Percentiles rank a stretch among this genome's conserved stretches.
Evolutionary conservation across 2,113 vertebrate genomes (phyloP).

Genomic region (Cervus canadensis): DNA sequence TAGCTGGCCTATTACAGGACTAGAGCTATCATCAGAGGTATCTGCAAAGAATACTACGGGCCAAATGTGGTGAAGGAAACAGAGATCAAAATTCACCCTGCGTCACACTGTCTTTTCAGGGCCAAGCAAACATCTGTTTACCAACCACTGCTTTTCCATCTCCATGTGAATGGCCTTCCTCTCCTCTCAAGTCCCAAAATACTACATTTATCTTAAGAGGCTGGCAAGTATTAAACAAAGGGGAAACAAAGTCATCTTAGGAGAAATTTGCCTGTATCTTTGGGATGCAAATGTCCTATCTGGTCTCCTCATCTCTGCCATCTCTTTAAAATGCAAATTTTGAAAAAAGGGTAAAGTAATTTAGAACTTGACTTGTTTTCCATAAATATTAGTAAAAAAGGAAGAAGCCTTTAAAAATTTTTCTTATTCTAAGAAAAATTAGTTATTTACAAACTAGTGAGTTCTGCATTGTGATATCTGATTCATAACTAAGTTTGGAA

Average conservation of each 20-base stretch:
- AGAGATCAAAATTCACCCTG: not conserved
- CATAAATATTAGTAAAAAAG: not conserved
- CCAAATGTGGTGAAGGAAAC: not conserved
- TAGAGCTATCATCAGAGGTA: not conserved
- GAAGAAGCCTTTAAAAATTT: not conserved
- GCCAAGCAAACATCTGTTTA: not conserved
- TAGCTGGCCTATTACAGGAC: not conserved
- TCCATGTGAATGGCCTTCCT: not conserved
- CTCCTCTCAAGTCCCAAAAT: not conserved
- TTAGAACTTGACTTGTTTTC: not conserved
- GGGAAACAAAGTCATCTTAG: not conserved
- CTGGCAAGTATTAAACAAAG: not conserved
- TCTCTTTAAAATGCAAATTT: not conserved
- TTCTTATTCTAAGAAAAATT: not conserved
- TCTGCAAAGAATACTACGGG: not conserved
- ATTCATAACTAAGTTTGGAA: not conserved
- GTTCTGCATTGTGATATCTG: not conserved
- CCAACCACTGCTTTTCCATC: not conserved
- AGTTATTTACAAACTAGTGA: not conserved
- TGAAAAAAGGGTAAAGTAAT: not conserved
- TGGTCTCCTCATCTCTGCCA: not conserved
- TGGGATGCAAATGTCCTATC: not conserved
- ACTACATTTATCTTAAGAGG: not conserved
- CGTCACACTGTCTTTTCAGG: not conserved
- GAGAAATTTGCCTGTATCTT: not conserved